Conservation (phyloP, 30 jellyfish, hydroid and myxozoan species). For the Hydra vulgaris region DNA sequence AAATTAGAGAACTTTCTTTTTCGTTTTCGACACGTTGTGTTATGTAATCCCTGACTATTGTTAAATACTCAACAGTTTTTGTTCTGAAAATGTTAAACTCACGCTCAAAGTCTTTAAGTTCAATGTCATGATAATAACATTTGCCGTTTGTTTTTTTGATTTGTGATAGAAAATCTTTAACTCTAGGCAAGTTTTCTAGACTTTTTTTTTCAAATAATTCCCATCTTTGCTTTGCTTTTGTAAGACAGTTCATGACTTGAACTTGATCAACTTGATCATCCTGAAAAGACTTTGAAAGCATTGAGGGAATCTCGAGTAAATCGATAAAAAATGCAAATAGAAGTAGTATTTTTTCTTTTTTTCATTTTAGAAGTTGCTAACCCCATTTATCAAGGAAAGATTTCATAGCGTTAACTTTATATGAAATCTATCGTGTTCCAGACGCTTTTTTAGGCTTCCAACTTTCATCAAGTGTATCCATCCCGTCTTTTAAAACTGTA, state of each 20-base stretch:
- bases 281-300: too few relatives aligned
- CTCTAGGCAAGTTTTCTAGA: conserved; percentile 1
- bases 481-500: not conserved
- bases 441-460: not conserved
- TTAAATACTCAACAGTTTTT: too few relatives aligned
- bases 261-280: too few relatives aligned
- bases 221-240: conserved; percentile 1
- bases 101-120: too few relatives aligned
- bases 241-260: too few relatives aligned
- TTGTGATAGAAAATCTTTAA: too few relatives aligned
- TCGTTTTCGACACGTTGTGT: conserved; percentile 2
- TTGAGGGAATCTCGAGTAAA: too few relatives aligned
- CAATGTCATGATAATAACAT: too few relatives aligned
- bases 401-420: too few relatives aligned
- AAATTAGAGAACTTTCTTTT: conserved; percentile 9
- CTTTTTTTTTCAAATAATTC: not conserved
- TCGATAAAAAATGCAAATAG: not conserved
- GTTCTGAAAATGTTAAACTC: too few relatives aligned
- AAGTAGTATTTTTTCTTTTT: not conserved
- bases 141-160: too few relatives aligned
- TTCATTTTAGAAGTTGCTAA: not conserved
- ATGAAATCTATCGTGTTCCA: too few relatives aligned
- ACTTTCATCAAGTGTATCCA: conserved; percentile 2
- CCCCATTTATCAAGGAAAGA: not conserved
- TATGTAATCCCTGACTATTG: not conserved